phyloP scores from a whole-genome alignment of 2,797 vertebrate species.

The Alcedo quadribrachys region DNA sequence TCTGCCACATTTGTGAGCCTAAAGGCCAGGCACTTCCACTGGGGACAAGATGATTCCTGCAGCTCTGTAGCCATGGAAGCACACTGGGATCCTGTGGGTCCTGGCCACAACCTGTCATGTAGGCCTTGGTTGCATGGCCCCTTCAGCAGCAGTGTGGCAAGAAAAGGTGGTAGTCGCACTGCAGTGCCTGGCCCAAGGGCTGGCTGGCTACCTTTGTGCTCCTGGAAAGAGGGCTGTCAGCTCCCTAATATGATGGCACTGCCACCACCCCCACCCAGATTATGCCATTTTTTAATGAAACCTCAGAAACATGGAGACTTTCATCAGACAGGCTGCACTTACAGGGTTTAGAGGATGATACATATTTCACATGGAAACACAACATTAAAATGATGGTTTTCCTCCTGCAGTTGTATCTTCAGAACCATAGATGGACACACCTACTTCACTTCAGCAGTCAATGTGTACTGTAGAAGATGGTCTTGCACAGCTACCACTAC shows the following conservation, averaged over 20 bases:
- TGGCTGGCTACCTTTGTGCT: neutral
- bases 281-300: neutral
- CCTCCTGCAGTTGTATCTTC: neutral
- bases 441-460: neutral
- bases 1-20: neutral
- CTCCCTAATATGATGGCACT: neutral
- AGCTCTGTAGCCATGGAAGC: neutral
- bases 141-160: neutral
- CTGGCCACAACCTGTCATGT: neutral
- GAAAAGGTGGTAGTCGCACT: neutral
- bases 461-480: neutral
- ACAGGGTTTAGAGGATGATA: neutral
- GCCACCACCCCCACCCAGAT: neutral
- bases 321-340: neutral
- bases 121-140: accelerated
- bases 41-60: neutral
- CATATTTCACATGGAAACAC: neutral
- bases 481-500: neutral
- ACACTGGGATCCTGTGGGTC: neutral
- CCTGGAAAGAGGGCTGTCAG: neutral
- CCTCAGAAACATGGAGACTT: neutral
- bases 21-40: neutral
- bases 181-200: neutral
- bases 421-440: neutral
- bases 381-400: neutral